Evolutionary conservation across 2,797 vertebrate genomes (phyloP), one percentile per base, ranked within the genome.

Genomic region (Champsocephalus gunnari): DNA sequence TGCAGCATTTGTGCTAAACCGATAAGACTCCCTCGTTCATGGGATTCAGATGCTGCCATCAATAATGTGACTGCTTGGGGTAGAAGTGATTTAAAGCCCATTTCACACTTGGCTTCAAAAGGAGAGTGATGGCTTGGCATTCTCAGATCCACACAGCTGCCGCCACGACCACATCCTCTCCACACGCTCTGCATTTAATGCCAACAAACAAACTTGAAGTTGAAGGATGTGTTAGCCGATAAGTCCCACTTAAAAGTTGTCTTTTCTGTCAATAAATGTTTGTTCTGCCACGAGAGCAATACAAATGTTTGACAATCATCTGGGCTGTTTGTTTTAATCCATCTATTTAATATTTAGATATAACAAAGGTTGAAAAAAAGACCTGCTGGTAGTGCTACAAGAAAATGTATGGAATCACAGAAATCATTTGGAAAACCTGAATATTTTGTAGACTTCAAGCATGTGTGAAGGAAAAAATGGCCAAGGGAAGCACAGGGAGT

Each of bases 21-120:
- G 85, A 93, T 91, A 90, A 91, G 89, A 89, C 79, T 73, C 66
- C 78, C 66, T 79, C 81, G 89, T 85, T 89, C 78, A 93, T 87
- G 84, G 91, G 83, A 87, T 88, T 89, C 85, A 71, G 77, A 84
- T 68, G 83, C 80, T 80, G 86, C 80, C 82, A 85, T 90, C 87
- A 88, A 82, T 90, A 91, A 91, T 88, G 85, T 76, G 79, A 83
- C 79, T 84, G 88, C 87, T 91, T 73, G 81, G 76, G 86, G 83
- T 81, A 71, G 82, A 88, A 92, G 87, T 88, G 77, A 89, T 91
- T 93, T 92, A 91, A 93, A 91, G 89, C 93, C 83, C 83, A 93
- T 94, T 95, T 94, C 91, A 94, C 91, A 93, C 85, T 89, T 86
- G 82, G 83, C 84, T 90, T 92, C 79, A 89, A 84, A 91, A 87